Conservation (phyloP, 2,113 vertebrate genomes). For the Sturnus vulgaris region DNA sequence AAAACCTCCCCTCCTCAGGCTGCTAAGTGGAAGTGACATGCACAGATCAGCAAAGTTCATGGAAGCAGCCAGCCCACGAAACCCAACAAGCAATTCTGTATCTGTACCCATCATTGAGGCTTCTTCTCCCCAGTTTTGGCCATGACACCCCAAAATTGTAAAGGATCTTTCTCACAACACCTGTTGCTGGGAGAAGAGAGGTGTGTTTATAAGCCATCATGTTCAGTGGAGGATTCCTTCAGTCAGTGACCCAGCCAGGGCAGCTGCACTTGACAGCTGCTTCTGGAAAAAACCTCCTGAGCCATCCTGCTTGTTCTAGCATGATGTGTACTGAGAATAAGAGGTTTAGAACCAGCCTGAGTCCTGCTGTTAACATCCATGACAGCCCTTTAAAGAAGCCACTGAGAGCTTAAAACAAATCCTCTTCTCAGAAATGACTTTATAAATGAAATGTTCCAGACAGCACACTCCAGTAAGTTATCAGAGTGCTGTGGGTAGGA, state of each 20-base stretch:
- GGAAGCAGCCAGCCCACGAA: neutral
- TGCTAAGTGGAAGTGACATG: neutral
- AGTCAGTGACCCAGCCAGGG: neutral
- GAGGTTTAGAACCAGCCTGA: neutral
- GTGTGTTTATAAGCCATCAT: accelerated
- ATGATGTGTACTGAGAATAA: accelerated
- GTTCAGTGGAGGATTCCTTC: neutral
- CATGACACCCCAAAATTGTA: neutral
- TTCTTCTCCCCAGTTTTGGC: neutral
- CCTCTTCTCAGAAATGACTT: neutral
- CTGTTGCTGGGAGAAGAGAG: neutral
- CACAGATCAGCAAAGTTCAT: neutral
- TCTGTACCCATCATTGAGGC: neutral
- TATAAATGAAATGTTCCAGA: neutral
- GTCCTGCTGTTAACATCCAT: neutral
- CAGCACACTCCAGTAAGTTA: neutral
- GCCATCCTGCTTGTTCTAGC: neutral
- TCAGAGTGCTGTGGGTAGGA: neutral
- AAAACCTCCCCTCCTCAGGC: neutral
- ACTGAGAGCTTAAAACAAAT: neutral
- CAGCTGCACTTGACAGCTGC: neutral
- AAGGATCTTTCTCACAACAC: neutral
- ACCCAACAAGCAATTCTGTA: neutral
- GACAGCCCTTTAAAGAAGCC: neutral
- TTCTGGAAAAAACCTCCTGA: neutral